These are phyloP conservation scores for Priapulus caudatus DNA, from an alignment of 2,888 invertebrate genomes.

Conservation along the genomic window DNA sequence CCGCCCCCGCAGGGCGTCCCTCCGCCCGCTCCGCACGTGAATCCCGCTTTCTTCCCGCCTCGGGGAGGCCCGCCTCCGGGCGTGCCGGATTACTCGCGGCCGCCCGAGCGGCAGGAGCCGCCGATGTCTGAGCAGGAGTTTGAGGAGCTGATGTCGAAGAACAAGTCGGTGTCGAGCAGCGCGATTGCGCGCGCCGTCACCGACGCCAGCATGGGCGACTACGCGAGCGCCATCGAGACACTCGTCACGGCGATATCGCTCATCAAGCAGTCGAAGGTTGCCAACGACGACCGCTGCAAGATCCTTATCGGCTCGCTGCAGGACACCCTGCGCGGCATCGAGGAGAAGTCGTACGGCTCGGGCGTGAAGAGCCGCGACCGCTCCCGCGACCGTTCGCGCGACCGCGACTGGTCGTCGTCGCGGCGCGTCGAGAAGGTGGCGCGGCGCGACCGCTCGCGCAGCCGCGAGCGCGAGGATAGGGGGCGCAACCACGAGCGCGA, in stretches of 20 bases:
- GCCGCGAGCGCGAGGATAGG: constrained; percentile 50
- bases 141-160: constrained; percentile 94
- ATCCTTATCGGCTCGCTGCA: constrained; percentile 90
- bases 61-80: constrained; percentile 45
- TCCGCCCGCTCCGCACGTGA: constrained; percentile 75
- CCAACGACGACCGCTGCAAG: constrained; percentile 92
- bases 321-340: constrained; percentile 91
- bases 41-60: constrained; percentile 90
- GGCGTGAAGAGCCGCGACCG: constrained; percentile 25
- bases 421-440: constrained; percentile 26
- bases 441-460: constrained; percentile 34
- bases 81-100: constrained; percentile 10
- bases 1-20: constrained; percentile 23
- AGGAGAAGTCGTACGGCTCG: constrained; percentile 82
- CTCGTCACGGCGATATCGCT: constrained; percentile 95
- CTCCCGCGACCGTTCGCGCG: constrained; percentile 5
- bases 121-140: constrained; percentile 72
- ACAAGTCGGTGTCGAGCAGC: constrained; percentile 90
- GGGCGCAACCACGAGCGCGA: constrained; percentile 39
- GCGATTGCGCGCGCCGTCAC: constrained; percentile 94
- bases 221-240: constrained; percentile 95
- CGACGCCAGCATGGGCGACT: constrained; percentile 93
- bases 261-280: constrained; percentile 93
- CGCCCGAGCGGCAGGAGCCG: constrained; percentile 24
- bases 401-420: constrained; percentile 7